phyloP scores from a whole-genome alignment of 2,113 vertebrate genomes.

The Parus major region DNA sequence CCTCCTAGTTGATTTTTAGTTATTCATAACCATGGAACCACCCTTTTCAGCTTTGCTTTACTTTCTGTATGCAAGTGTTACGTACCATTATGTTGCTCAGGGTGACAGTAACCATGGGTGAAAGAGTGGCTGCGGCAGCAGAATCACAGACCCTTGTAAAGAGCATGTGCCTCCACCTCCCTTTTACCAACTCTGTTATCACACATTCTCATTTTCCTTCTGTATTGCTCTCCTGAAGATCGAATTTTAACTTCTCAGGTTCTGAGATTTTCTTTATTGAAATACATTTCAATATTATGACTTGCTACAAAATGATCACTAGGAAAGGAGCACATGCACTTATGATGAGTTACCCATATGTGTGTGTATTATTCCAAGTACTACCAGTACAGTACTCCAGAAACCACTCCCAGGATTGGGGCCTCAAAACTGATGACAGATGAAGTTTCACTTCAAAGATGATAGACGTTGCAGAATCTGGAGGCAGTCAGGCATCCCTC shows the following conservation, averaged over 20 bases:
- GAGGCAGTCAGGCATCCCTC: background rate
- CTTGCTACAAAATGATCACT: background rate
- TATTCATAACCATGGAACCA: background rate
- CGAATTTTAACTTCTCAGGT: background rate
- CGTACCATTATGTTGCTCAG: background rate
- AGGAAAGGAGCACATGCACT: background rate
- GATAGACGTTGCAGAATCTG: fast-evolving
- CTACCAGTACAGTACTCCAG: background rate
- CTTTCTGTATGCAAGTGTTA: background rate
- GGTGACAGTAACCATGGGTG: background rate
- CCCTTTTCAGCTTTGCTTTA: background rate
- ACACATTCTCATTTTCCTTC: background rate
- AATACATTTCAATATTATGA: background rate
- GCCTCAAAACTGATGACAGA: background rate
- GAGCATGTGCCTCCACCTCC: background rate
- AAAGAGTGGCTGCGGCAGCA: background rate
- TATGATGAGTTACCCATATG: background rate
- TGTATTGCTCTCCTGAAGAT: background rate
- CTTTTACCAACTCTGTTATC: background rate
- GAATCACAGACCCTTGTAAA: background rate
- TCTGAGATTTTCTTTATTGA: too few relatives aligned
- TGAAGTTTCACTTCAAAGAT: background rate
- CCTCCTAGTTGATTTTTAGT: background rate
- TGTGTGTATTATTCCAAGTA: background rate
- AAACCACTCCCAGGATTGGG: background rate